phyloP scores from a whole-genome alignment of 2,888 invertebrate species.

The Linhomoeus sp. region DNA sequence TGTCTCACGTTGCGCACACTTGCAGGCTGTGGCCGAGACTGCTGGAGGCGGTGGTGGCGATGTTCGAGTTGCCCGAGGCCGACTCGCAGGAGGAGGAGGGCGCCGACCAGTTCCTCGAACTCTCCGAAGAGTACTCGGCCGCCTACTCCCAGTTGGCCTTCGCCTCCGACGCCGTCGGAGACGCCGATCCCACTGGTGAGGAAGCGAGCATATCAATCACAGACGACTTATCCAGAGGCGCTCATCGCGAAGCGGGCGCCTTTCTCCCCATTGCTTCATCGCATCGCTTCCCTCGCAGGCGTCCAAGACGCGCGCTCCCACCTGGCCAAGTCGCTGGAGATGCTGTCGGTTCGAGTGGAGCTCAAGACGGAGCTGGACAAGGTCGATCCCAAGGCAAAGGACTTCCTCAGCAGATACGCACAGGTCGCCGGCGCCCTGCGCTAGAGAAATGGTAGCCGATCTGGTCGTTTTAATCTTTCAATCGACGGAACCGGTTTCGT shows the following conservation, averaged over 20 bases:
- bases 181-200: slow-evolving; percentile 36
- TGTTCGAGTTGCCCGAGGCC: slow-evolving; percentile 75
- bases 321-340: slow-evolving; percentile 52
- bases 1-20: too few species aligned
- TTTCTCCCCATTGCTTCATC: too few species aligned
- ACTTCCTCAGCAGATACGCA: background rate
- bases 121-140: slow-evolving; percentile 44
- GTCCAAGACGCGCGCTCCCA: slow-evolving; percentile 47
- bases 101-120: slow-evolving; percentile 31
- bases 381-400: background rate
- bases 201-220: too few species aligned
- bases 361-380: slow-evolving; percentile 27
- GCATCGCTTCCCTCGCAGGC: too few species aligned
- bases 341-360: slow-evolving; percentile 45
- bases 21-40: slow-evolving; percentile 29
- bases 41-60: slow-evolving; percentile 51
- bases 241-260: too few species aligned
- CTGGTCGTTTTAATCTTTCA: too few species aligned
- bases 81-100: slow-evolving; percentile 48
- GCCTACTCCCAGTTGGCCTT: slow-evolving; percentile 68
- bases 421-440: background rate
- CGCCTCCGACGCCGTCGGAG: slow-evolving; percentile 56
- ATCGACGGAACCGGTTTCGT: too few species aligned
- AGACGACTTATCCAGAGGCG: too few species aligned
- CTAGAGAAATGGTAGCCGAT: too few species aligned